Conservation (phyloP, 2,888 invertebrate genomes). For the Acanthosoma haemorrhoidale region DNA sequence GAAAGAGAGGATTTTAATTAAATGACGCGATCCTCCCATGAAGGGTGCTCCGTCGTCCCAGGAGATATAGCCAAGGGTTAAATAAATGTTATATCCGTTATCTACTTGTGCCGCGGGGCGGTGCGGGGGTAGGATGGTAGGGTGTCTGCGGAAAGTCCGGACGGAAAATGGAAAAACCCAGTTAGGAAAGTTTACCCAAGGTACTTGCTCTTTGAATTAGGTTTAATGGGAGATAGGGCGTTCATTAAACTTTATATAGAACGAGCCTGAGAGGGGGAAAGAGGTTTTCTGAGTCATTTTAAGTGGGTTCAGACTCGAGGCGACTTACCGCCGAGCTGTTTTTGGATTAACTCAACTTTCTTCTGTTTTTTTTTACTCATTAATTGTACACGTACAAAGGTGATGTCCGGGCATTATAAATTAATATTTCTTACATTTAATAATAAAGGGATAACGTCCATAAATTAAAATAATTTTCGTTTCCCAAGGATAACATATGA, state of each 20-base stretch:
- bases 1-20: slow-evolving; percentile 21
- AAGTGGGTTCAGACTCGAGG: background rate
- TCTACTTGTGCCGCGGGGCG: background rate
- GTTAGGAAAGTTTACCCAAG: slow-evolving; percentile 11
- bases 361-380: too few relatives aligned
- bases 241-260: slow-evolving; percentile 27
- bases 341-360: too few relatives aligned
- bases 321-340: background rate
- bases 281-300: slow-evolving; percentile 5
- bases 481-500: too few relatives aligned
- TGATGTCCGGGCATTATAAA: too few relatives aligned
- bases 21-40: background rate
- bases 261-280: background rate
- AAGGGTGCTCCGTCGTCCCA: background rate
- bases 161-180: slow-evolving; percentile 15
- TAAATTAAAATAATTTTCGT: too few relatives aligned
- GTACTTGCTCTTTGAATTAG: slow-evolving; percentile 26
- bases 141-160: background rate
- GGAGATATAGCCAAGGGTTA: background rate
- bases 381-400: too few relatives aligned
- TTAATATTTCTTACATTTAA: too few relatives aligned
- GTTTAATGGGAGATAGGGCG: slow-evolving; percentile 28
- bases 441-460: too few relatives aligned
- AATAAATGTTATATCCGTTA: slow-evolving; percentile 10
- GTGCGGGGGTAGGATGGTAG: background rate